Evolutionary conservation across 2,888 invertebrate genomes (phyloP).

Genomic region (Limnephilus lunatus): DNA sequence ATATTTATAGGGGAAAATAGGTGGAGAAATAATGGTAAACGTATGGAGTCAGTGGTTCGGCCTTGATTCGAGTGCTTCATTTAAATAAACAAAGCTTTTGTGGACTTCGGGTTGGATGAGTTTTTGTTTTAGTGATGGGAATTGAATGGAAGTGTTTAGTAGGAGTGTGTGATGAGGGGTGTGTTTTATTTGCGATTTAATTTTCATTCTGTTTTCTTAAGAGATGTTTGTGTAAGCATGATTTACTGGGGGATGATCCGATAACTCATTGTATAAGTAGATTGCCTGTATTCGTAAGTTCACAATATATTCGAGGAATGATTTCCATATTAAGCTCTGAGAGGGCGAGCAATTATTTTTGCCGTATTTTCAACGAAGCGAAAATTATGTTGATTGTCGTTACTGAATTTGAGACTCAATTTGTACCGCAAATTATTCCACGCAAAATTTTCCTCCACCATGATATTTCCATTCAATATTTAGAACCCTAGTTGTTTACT

Average conservation of each 20-base stretch:
- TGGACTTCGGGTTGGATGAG: neutral
- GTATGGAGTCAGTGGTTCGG: constrained; percentile 30
- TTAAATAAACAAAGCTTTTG: constrained; percentile 34
- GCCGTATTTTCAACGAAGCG: neutral
- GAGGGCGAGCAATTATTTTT: neutral
- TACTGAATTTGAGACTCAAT: neutral
- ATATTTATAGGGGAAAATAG: constrained; percentile 29
- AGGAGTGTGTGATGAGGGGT: neutral
- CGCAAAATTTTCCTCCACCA: too few relatives aligned
- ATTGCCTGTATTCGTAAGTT: neutral
- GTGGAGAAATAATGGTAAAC: constrained; percentile 34
- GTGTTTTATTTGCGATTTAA: neutral
- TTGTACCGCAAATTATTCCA: too few relatives aligned
- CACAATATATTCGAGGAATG: neutral
- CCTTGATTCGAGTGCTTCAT: constrained; percentile 44
- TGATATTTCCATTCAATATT: too few relatives aligned
- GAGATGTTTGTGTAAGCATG: neutral
- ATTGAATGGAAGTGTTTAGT: neutral
- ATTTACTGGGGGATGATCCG: neutral
- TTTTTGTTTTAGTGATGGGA: neutral
- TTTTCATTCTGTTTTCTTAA: neutral
- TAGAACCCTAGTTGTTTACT: too few relatives aligned
- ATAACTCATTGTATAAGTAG: neutral
- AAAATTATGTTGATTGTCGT: neutral
- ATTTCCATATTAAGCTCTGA: neutral